A percentile compares a stretch with the other conserved stretches of the same genome.
Evolutionary conservation across 2,888 invertebrate species (phyloP).

Genomic region (Metallyticus violacea): DNA sequence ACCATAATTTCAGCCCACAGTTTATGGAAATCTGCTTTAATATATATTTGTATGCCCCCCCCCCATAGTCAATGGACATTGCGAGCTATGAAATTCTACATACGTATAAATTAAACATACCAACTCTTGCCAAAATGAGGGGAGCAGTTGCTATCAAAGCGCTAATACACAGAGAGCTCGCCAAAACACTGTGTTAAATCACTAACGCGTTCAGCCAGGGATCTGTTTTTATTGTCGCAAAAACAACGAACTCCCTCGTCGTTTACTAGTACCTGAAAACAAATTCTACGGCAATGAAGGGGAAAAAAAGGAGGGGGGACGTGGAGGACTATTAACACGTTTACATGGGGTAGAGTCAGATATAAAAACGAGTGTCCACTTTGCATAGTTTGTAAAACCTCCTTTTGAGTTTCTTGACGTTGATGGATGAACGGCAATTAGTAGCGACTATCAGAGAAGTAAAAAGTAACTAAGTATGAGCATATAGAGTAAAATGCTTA

Average conservation of each 20-base stretch:
- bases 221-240: background rate
- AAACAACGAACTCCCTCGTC: background rate
- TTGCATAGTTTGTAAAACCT: too few species aligned
- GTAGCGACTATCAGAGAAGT: too few species aligned
- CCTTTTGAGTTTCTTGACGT: too few species aligned
- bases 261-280: background rate
- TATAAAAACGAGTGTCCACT: too few species aligned
- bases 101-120: background rate
- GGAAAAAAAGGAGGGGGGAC: too few species aligned
- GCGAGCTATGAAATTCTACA: background rate
- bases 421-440: too few species aligned
- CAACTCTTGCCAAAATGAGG: background rate
- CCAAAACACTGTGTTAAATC: background rate
- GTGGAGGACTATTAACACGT: too few species aligned
- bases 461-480: too few species aligned
- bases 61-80: background rate
- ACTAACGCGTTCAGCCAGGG: background rate
- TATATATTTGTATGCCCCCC: background rate
- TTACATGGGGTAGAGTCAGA: too few species aligned
- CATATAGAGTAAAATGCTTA: too few species aligned
- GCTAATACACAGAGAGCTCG: background rate
- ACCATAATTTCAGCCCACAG: too few species aligned
- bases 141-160: background rate
- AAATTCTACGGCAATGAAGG: background rate
- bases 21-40: too few species aligned